Evolutionary conservation across 2,113 vertebrate species (phyloP).

Genomic region (Heterocephalus glaber): DNA sequence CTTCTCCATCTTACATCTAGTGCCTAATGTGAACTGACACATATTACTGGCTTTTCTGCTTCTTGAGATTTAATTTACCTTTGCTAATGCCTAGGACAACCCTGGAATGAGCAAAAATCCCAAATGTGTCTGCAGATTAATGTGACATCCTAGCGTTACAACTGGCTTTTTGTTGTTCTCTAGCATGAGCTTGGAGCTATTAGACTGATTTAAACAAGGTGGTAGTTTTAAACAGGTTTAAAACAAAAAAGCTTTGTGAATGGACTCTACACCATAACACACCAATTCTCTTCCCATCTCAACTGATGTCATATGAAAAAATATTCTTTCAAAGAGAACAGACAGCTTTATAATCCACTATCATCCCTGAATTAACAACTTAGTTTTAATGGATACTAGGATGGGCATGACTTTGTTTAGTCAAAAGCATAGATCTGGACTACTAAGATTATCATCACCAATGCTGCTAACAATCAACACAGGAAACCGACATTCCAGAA

Average conservation of each 20-base stretch:
- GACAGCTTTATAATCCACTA: not conserved
- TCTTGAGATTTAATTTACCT: constrained; percentile 14
- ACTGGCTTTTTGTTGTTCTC: not conserved
- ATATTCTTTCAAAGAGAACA: not conserved
- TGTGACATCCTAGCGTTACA: not conserved
- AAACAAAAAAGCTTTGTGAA: constrained; percentile 39
- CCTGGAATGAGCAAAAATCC: not conserved
- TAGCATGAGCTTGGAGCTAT: not conserved
- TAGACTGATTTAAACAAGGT: constrained; percentile 34
- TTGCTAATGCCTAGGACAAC: constrained; percentile 10
- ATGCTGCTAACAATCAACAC: not conserved
- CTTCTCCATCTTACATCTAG: not conserved
- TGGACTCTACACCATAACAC: constrained; percentile 16
- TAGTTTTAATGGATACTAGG: constrained; percentile 37
- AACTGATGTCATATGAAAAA: constrained; percentile 20
- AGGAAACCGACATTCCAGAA: constrained; percentile 32
- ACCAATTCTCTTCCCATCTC: not conserved
- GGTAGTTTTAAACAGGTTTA: not conserved
- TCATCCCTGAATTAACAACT: not conserved
- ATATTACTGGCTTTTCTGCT: not conserved
- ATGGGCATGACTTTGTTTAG: not conserved
- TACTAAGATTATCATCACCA: not conserved
- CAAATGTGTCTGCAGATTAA: not conserved
- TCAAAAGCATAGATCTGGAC: constrained; percentile 20
- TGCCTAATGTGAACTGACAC: not conserved